phyloP scores from a whole-genome alignment of 2,797 vertebrate species.

The Epinephelus malabaricus region DNA sequence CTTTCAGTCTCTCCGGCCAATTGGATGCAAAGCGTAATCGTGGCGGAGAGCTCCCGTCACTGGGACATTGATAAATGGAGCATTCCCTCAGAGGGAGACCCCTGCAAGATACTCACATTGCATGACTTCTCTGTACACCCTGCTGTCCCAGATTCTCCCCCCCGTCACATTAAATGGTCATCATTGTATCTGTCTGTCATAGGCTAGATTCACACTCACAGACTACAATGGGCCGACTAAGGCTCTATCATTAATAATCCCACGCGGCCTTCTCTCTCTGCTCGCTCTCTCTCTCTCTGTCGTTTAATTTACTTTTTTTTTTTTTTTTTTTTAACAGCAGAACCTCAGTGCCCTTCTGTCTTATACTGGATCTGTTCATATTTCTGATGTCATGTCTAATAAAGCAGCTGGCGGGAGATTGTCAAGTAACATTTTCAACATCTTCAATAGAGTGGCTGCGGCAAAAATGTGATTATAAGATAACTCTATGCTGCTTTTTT shows the following conservation, averaged over 20 bases:
- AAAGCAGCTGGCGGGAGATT: conserved; percentile 20
- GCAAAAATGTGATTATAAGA: conserved; percentile 15
- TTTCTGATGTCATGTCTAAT: conserved; percentile 36
- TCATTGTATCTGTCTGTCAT: conserved; percentile 63
- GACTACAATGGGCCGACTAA: conserved; percentile 38
- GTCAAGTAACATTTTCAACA: conserved; percentile 31
- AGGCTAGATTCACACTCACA: conserved; percentile 48
- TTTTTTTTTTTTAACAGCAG: conserved; percentile 1
- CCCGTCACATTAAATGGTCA: conserved; percentile 69
- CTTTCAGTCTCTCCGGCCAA: conserved; percentile 52
- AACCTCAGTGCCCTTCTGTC: conserved; percentile 31
- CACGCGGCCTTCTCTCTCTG: background rate
- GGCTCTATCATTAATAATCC: conserved; percentile 55
- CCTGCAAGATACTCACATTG: conserved; percentile 48
- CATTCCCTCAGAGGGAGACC: conserved; percentile 62
- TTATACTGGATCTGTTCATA: conserved; percentile 12
- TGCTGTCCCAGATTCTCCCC: conserved; percentile 67
- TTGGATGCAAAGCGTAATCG: conserved; percentile 58
- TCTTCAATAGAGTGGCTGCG: background rate
- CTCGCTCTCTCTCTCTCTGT: background rate
- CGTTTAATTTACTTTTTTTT: background rate
- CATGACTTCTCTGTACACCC: conserved; percentile 56
- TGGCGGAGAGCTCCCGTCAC: conserved; percentile 52
- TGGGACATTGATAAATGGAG: conserved; percentile 69
- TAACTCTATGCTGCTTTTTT: conserved; percentile 6